Conservation (phyloP, 2,797 vertebrate species). For the Bradypodion pumilum region DNA sequence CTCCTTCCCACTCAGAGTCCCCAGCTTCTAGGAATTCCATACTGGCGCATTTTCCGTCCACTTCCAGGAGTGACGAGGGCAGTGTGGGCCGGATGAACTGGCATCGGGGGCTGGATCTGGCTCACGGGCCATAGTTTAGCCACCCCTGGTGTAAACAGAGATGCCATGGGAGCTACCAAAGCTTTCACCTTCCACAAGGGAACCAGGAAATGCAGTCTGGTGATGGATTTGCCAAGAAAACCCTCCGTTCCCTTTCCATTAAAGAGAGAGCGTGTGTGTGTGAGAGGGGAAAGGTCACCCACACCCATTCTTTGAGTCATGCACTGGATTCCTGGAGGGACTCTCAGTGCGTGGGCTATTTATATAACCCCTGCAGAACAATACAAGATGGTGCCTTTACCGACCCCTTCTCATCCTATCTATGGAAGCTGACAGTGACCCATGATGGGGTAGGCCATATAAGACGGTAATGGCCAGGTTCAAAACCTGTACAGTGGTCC, state of each 20-base stretch:
- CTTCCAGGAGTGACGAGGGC: too few relatives aligned
- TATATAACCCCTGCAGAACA: constrained; percentile 8
- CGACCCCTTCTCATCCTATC: too few relatives aligned
- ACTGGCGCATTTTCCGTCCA: too few relatives aligned
- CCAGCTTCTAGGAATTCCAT: constrained; percentile 62
- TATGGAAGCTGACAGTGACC: too few relatives aligned
- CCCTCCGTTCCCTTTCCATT: constrained; percentile 9
- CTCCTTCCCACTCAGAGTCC: constrained; percentile 65
- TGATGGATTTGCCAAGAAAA: neutral
- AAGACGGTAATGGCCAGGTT: too few relatives aligned
- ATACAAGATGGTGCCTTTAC: neutral
- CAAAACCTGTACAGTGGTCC: too few relatives aligned
- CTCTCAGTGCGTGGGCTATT: neutral
- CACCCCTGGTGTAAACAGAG: constrained; percentile 48
- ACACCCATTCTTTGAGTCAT: constrained; percentile 17
- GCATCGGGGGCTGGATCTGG: too few relatives aligned
- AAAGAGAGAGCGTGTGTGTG: neutral
- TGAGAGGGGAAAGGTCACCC: neutral
- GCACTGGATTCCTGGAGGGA: neutral
- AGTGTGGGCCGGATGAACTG: too few relatives aligned
- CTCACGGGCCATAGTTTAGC: too few relatives aligned
- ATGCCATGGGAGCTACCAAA: constrained; percentile 41
- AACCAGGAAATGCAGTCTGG: constrained; percentile 45
- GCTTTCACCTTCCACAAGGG: constrained; percentile 37
- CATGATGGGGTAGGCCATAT: too few relatives aligned